Conservation (phyloP, 2,888 invertebrate species). For the Leptothorax acervorum region DNA sequence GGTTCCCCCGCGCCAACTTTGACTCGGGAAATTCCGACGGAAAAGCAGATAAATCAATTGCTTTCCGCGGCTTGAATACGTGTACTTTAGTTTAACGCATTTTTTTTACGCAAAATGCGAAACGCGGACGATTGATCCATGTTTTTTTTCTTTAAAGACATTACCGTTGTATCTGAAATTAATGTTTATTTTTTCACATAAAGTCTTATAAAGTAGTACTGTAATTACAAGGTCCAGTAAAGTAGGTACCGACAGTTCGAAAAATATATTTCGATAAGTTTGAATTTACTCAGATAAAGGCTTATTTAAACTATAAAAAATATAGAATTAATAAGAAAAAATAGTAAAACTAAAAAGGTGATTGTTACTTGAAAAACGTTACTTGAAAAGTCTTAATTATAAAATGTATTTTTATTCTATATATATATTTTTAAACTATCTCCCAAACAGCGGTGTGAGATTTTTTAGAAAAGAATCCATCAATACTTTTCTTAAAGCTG, state of each 20-base stretch:
- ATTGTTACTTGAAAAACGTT: not conserved
- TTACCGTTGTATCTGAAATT: not conserved
- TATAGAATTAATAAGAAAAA: not conserved
- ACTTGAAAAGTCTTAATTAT: not conserved
- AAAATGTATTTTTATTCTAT: not conserved
- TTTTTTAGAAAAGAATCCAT: not conserved
- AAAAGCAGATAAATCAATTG: constrained; percentile 72
- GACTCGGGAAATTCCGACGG: constrained; percentile 37
- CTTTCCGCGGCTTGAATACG: constrained; percentile 50
- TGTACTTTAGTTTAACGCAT: constrained; percentile 46
- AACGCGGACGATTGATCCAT: constrained; percentile 3
- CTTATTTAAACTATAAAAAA: not conserved
- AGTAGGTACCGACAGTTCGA: not conserved
- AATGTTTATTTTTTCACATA: not conserved
- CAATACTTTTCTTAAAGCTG: constrained; percentile 23
- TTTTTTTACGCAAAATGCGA: constrained; percentile 25
- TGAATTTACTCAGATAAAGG: not conserved
- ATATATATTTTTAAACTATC: not conserved
- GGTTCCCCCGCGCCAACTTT: constrained; percentile 54
- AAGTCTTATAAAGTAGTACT: not conserved
- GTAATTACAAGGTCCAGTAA: not conserved
- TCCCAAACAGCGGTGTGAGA: not conserved
- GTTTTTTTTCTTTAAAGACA: not conserved
- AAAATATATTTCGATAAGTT: not conserved
- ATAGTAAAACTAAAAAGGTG: not conserved